These are phyloP conservation scores for Caenorhabditis panamensis DNA, from an alignment of 2,888 invertebrate genomes.

Conservation along the genomic window DNA sequence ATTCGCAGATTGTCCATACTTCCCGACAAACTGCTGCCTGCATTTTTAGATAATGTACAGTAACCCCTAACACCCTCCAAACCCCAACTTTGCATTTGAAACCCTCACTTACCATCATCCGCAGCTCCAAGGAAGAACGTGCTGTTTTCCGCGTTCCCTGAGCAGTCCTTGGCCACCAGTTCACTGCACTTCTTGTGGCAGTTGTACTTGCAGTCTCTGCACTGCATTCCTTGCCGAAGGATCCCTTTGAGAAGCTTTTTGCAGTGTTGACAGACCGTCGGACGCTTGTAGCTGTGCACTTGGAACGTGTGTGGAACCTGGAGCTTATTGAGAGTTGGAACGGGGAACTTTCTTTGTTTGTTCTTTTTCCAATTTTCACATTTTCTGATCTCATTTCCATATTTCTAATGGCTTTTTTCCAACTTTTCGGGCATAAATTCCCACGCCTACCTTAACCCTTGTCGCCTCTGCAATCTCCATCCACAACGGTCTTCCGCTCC, in stretches of 20 bases:
- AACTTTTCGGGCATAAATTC: no score
- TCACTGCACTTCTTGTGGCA: constrained; percentile 91
- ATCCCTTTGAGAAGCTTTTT: constrained; percentile 95
- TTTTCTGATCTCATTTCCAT: background rate
- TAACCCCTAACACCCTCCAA: no score
- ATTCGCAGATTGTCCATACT: constrained; percentile 78
- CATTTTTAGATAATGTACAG: constrained; percentile 8
- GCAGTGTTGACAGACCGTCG: constrained; percentile 96
- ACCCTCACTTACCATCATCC: constrained; percentile 71
- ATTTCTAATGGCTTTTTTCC: background rate
- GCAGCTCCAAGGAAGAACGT: constrained; percentile 70
- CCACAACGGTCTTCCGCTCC: constrained; percentile 86
- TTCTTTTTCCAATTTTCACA: background rate
- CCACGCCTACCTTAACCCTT: constrained; percentile 82
- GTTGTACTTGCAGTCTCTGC: constrained; percentile 95
- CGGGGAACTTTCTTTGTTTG: no score
- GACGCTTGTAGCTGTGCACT: constrained; percentile 95
- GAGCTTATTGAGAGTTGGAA: no score
- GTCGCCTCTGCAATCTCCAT: constrained; percentile 87
- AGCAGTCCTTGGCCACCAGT: constrained; percentile 79
- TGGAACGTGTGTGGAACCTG: constrained; percentile 96
- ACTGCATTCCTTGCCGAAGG: constrained; percentile 94
- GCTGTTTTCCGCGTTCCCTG: constrained; percentile 73
- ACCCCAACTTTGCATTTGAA: no score
- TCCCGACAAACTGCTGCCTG: constrained; percentile 67